A percentile compares a stretch with the other conserved stretches of the same genome.
Conservation (phyloP, 2,888 invertebrate genomes). For the Micoletzkya japonica region DNA sequence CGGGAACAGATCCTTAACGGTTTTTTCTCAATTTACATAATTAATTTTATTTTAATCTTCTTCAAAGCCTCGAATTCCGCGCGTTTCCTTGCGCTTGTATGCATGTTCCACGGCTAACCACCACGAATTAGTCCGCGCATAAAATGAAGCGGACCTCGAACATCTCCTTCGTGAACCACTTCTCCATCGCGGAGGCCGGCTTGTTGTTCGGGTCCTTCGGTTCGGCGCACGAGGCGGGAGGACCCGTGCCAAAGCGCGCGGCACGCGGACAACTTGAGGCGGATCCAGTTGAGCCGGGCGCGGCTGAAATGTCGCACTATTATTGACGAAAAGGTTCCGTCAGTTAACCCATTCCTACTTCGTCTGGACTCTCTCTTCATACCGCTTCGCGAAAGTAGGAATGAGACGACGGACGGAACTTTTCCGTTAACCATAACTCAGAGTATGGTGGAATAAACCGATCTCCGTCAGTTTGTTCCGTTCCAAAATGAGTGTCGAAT, state of each 20-base stretch:
- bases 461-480: too few species aligned
- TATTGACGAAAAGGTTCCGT: too few species aligned
- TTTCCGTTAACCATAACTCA: too few species aligned
- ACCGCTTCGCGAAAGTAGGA: too few species aligned
- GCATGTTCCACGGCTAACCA: background rate
- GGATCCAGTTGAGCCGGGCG: constrained; percentile 22
- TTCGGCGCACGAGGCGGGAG: constrained; percentile 34
- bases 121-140: background rate
- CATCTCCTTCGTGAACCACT: constrained; percentile 52
- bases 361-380: too few species aligned
- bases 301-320: too few species aligned
- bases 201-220: constrained; percentile 52
- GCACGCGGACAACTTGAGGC: constrained; percentile 15
- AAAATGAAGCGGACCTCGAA: constrained; percentile 37
- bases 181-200: constrained; percentile 42
- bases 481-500: too few species aligned
- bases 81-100: background rate
- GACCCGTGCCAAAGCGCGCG: constrained; percentile 18
- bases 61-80: background rate
- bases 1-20: constrained; percentile 52
- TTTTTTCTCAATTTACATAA: background rate
- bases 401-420: too few species aligned
- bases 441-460: too few species aligned
- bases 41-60: background rate
- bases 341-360: too few species aligned